Evolutionary conservation across 1,140 invertebrate species (phyloP), one percentile per base, ranked within the genome.

Genomic region (Liolophura sinensis): DNA sequence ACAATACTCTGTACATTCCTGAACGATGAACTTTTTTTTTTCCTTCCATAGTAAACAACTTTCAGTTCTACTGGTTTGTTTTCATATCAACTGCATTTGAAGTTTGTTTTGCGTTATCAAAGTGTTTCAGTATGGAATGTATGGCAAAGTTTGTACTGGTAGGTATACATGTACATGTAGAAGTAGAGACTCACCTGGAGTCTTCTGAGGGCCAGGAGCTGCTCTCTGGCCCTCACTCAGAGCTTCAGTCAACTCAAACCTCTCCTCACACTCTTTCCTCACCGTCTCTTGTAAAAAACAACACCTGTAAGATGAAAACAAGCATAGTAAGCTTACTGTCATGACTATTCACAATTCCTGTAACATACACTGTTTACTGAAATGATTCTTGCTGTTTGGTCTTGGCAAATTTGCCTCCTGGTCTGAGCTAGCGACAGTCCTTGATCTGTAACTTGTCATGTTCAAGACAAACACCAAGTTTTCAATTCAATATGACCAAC

Each of bases 231-330:
- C n/a, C 57, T 75, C 71, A 72, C 77, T 78, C 3, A 84, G 65
- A 40, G 78, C 78, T 54, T 84, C 82, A 20, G 78, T 81, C 50
- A 84, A 68, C 65, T 84, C 81, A 69, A 79, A 79, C 50, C 82
- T 71, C 68, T 84, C 82, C 61, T 82, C 77, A 72, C 81, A 83
- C 72, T 84, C 82, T 40, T 73, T 76, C 25, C 74, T 68, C 15
- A 84, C 82, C 15, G 80, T 81, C 20, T 82, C 76, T 70, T 84
- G 79, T 25, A 84, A 68, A 67, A 40, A 40, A 40, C 31, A 40
- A 40, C 9, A 40, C 31, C 31, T 40, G 31, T 40, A 40, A 9
- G 3, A 40, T 5, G 3, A 40, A 40, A 40, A 40, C 31, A 3
- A 40, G 31, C 31, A 9, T 9, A 5, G 3, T 40, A 40, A 3